Percentiles rank a stretch among this genome's conserved stretches.
These are phyloP conservation scores for Ptychadena robeensis DNA, from an alignment of 2,797 vertebrate species.

Conservation along the genomic window DNA sequence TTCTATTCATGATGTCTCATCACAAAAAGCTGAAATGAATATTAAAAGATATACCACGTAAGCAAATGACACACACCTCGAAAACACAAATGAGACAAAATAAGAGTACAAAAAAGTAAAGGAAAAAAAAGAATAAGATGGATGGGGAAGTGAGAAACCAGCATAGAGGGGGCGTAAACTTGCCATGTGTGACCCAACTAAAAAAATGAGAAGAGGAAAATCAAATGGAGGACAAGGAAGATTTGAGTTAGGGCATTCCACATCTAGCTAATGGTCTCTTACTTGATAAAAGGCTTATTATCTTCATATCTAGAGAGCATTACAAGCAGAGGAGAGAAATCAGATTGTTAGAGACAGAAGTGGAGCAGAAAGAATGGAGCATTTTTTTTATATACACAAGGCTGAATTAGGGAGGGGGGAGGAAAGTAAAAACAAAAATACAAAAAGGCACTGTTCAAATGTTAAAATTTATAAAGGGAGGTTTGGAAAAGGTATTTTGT, in stretches of 20 bases:
- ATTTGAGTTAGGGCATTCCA: conserved; percentile 81
- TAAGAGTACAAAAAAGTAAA: not conserved
- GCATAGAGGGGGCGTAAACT: not conserved
- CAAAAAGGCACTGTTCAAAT: conserved; percentile 1
- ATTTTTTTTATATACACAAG: conserved; percentile 70
- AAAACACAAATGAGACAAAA: conserved; percentile 57
- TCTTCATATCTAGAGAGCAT: conserved; percentile 99
- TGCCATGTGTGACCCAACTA: conserved; percentile 68
- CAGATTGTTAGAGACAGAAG: conserved; percentile 96
- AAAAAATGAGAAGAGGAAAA: conserved; percentile 42
- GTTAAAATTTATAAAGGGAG: conserved; percentile 66
- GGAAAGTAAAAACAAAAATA: not conserved
- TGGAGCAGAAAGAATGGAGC: conserved; percentile 80
- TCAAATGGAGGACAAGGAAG: conserved; percentile 77
- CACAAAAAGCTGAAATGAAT: conserved; percentile 77
- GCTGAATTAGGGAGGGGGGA: not conserved
- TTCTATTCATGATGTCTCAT: conserved; percentile 42
- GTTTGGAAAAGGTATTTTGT: conserved; percentile 66
- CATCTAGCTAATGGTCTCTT: conserved; percentile 93
- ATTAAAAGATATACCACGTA: conserved; percentile 71
- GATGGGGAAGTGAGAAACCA: not conserved
- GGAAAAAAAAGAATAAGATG: not conserved
- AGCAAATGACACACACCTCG: conserved; percentile 15
- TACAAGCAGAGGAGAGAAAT: conserved; percentile 98
- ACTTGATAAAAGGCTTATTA: conserved; percentile 99